phyloP scores from a whole-genome alignment of 1,140 invertebrate genomes.

The Macrotrachela quadricornifera region DNA sequence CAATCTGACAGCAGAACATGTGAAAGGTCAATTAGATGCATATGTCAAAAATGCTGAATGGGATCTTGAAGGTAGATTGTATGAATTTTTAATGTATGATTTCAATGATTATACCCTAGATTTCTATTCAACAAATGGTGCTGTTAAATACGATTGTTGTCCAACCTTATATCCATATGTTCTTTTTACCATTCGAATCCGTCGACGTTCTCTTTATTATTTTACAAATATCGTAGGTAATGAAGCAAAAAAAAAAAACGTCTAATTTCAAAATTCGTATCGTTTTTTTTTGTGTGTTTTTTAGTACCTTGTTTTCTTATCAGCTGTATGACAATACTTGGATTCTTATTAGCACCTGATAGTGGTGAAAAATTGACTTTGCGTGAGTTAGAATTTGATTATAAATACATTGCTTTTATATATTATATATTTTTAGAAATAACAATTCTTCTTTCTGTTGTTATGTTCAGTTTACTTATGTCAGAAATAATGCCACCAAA shows the following conservation, averaged over 20 bases:
- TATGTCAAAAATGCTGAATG: conserved; percentile 27
- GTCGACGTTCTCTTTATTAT: conserved; percentile 88
- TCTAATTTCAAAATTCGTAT: too few species aligned
- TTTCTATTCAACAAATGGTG: neutral
- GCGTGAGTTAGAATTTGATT: neutral
- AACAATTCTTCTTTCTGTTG: conserved; percentile 36
- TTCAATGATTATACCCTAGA: neutral
- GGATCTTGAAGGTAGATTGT: conserved; percentile 14
- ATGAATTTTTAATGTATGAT: neutral
- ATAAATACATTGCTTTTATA: neutral
- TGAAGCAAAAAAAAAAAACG: too few species aligned
- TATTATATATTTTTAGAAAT: conserved; percentile 50
- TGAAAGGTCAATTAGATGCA: conserved; percentile 15
- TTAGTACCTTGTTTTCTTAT: conserved; percentile 87
- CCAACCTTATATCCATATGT: conserved; percentile 31
- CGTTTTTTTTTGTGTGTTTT: conserved; percentile 79
- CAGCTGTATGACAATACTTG: conserved; percentile 89
- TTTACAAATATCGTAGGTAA: too few species aligned
- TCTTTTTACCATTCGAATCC: conserved; percentile 85
- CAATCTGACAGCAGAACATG: conserved; percentile 1
- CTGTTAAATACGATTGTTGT: conserved; percentile 31
- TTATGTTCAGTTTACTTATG: conserved; percentile 26
- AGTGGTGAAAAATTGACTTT: conserved; percentile 68
- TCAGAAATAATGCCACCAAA: conserved; percentile 80
- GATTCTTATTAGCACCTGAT: conserved; percentile 93